Evolutionary conservation across 2,113 vertebrate genomes (phyloP), one percentile per base, ranked within the genome.

Genomic region (Noctilio leporinus): DNA sequence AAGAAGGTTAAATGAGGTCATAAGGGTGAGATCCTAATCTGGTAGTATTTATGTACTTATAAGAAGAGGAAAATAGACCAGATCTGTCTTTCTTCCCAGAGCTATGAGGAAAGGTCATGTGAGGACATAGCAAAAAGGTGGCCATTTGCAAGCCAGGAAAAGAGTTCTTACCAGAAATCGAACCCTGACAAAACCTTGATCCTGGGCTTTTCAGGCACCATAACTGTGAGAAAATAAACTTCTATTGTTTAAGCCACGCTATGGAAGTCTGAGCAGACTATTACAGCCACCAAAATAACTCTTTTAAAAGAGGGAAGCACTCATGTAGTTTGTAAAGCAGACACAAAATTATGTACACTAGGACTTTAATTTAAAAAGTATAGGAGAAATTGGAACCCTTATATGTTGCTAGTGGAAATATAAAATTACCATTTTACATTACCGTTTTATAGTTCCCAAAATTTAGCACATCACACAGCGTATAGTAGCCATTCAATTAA

Each of bases 291-390:
- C 70, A 67, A 82, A 91, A 95, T 7, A 87, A 75, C 73, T 64
- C 33, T 94, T 93, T 70, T 45, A 86, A 78, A 78, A 76, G 43
- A 35, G 35, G 78, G 77, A 87, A 51, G 11, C 15, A 82, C 6
- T 76, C 12, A 9, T n/a, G 10, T 87, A 90, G 33, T 64, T 94
- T 96, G 43, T 45, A 91, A 91, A 70, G 57, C 26, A 85, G 26
- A 11, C 10, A 22, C 30, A 81, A 77, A 88, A 70, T 53, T 43
- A 62, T 70, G 24, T 86, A 38, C 20, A 57, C 9, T 80, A 43
- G 75, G 26, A 45, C 59, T 33, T 91, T 91, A 59, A 80, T 72
- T 80, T 92, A 77, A 95, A 83, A 94, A 89, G n/a, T 26, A 43
- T 40, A 59, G 45, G 17, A 92, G 70, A 67, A 95, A 88, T 10